These are phyloP conservation scores for Apis laboriosa DNA, from an alignment of 1,140 invertebrate genomes.

Conservation along the genomic window DNA sequence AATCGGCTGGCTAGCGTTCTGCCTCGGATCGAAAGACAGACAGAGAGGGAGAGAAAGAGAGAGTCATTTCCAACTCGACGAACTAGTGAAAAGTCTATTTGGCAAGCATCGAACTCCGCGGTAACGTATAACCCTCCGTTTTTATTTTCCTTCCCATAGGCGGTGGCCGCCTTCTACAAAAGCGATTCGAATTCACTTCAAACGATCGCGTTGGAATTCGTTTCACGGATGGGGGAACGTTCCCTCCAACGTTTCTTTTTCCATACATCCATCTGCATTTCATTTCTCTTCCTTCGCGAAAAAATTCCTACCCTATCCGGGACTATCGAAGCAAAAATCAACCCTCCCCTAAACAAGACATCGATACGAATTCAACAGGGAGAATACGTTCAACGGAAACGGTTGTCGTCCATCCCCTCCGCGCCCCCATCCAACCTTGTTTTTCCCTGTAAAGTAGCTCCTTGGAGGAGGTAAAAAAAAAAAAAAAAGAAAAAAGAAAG, in stretches of 20 bases:
- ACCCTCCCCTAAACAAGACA: not conserved
- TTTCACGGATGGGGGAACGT: slow-evolving; percentile 8
- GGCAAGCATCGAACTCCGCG: not conserved
- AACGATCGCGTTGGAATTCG: slow-evolving; percentile 6
- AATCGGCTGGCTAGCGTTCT: not conserved
- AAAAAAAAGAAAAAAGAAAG: too few species aligned
- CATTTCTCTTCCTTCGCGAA: slow-evolving; percentile 2
- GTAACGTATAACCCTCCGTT: not conserved
- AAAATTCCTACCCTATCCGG: not conserved
- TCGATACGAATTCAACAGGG: not conserved
- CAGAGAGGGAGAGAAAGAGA: not conserved
- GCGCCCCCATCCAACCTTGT: not conserved
- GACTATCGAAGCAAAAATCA: not conserved
- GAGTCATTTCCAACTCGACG: not conserved
- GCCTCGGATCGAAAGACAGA: not conserved
- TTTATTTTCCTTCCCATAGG: not conserved
- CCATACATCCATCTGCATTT: slow-evolving; percentile 21
- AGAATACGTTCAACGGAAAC: not conserved
- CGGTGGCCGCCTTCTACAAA: not conserved
- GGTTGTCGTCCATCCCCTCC: not conserved
- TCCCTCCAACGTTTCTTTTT: not conserved
- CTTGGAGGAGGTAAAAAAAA: not conserved
- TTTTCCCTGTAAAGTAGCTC: not conserved
- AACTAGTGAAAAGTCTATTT: slow-evolving; percentile 7
- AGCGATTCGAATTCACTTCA: slow-evolving; percentile 10